phyloP scores from a whole-genome alignment of 2,113 vertebrate genomes.

The Perca flavescens region DNA sequence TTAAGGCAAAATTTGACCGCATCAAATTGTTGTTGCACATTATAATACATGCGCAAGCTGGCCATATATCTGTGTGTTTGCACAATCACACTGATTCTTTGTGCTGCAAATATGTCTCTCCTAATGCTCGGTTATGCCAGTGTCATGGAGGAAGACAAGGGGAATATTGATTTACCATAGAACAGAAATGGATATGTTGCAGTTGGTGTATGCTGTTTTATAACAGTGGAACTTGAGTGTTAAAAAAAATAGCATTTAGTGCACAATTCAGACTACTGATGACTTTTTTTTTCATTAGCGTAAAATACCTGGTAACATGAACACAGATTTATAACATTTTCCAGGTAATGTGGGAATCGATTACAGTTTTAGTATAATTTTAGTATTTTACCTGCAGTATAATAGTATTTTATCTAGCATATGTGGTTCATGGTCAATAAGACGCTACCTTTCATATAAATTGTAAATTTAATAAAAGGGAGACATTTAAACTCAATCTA shows the following conservation, averaged over 20 bases:
- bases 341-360: not conserved
- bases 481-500: too few species aligned
- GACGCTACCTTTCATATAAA: not conserved
- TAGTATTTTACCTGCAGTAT: not conserved
- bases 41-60: not conserved
- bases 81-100: not conserved
- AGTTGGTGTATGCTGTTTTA: not conserved
- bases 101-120: not conserved
- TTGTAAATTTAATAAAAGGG: not conserved
- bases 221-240: not conserved
- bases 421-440: not conserved
- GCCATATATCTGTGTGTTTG: not conserved
- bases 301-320: not conserved
- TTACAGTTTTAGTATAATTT: not conserved
- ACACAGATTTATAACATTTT: not conserved
- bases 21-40: too few species aligned
- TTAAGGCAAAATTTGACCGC: not conserved
- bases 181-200: not conserved
- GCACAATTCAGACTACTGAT: not conserved
- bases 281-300: not conserved
- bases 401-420: not conserved
- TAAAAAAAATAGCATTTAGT: not conserved
- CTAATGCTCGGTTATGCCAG: not conserved
- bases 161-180: slow-evolving; percentile 1
- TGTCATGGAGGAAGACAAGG: not conserved